Conservation (phyloP, 2,888 invertebrate genomes). For the Thysanoteuthis rhombus region DNA sequence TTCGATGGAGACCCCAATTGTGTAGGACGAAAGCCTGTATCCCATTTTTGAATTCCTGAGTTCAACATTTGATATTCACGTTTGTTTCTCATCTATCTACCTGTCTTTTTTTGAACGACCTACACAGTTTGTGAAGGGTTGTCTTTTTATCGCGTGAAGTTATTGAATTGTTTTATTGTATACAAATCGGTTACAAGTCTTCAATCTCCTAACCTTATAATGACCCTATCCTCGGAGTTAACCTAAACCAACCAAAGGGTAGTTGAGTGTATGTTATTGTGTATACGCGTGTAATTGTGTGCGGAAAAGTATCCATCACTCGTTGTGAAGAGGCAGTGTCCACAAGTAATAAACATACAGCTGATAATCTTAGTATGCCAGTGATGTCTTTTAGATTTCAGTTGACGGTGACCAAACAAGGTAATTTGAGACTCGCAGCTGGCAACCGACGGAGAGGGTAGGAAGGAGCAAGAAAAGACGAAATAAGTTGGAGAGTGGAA, state of each 20-base stretch:
- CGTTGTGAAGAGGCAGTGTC: constrained; percentile 12
- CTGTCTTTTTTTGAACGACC: no score
- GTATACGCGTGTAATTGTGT: neutral
- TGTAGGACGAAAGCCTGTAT: no score
- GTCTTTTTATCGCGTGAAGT: neutral
- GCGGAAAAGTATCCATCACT: constrained; percentile 12
- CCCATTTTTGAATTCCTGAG: no score
- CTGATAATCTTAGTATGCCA: neutral
- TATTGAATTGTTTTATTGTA: neutral
- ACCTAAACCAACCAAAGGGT: neutral
- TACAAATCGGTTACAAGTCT: neutral
- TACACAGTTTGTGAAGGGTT: neutral
- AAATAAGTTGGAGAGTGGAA: neutral
- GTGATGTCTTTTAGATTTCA: neutral
- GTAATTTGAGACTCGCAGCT: constrained; percentile 12
- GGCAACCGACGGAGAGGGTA: neutral
- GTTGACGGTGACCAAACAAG: neutral
- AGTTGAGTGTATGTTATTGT: neutral
- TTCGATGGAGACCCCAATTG: no score
- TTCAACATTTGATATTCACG: no score
- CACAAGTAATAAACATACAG: neutral
- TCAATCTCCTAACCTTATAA: neutral
- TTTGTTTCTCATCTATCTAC: neutral
- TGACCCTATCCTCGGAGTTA: neutral
- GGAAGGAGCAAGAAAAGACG: neutral